These are phyloP conservation scores for Cyclophora albipunctata DNA, from an alignment of 2,888 invertebrate species.

Conservation along the genomic window DNA sequence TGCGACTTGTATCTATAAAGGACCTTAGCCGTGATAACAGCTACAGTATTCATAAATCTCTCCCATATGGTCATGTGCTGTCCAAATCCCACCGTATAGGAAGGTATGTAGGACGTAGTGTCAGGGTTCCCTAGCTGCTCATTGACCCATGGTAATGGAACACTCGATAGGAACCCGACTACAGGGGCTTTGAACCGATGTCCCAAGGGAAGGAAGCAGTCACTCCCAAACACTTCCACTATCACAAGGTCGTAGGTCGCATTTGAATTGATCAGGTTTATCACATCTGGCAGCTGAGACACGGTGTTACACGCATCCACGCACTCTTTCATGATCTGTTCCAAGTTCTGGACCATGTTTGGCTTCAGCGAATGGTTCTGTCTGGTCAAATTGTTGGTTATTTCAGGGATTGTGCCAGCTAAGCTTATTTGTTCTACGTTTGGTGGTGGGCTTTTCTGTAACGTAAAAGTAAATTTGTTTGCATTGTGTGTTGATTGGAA, in stretches of 20 bases:
- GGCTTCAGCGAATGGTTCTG: conserved; percentile 51
- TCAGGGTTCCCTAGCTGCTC: conserved; percentile 75
- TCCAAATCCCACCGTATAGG: conserved; percentile 69
- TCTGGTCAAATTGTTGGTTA: conserved; percentile 55
- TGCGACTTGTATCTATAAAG: conserved; percentile 58
- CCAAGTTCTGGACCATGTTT: conserved; percentile 53
- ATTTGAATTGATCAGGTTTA: conserved; percentile 50
- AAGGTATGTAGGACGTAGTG: conserved; percentile 73
- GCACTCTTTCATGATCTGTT: conserved; percentile 65
- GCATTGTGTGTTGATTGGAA: not conserved
- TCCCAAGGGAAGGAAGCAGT: conserved; percentile 75
- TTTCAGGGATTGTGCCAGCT: conserved; percentile 66
- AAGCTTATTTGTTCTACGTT: conserved; percentile 64
- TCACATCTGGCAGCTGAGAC: conserved; percentile 51
- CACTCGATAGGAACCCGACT: conserved; percentile 69
- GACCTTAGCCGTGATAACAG: conserved; percentile 52
- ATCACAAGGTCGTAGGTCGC: conserved; percentile 56
- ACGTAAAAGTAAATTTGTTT: conserved; percentile 15
- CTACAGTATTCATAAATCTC: conserved; percentile 61
- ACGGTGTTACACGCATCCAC: conserved; percentile 61
- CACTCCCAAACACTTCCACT: conserved; percentile 72
- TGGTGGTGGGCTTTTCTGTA: conserved; percentile 57
- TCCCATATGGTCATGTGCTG: conserved; percentile 67
- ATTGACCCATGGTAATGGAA: conserved; percentile 73
- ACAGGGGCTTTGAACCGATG: conserved; percentile 70